Percentiles rank a stretch among this genome's conserved stretches.
Conservation (phyloP, 2,888 invertebrate species). For the Clusia tigrina region DNA sequence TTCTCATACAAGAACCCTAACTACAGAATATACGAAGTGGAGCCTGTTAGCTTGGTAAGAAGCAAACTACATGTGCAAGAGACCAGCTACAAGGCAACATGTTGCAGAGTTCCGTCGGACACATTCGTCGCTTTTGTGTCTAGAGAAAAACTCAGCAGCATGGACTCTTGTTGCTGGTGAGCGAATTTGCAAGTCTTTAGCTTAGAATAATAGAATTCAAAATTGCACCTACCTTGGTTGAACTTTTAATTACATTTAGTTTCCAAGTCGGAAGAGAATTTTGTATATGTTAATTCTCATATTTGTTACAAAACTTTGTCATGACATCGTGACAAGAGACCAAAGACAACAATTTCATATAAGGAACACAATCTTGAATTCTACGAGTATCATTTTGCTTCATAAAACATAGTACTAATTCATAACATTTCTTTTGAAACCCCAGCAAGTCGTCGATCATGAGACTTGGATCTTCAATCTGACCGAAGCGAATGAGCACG, state of each 20-base stretch:
- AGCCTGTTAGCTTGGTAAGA: slow-evolving; percentile 70
- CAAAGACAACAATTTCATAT: too few species aligned
- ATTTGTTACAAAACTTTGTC: too few species aligned
- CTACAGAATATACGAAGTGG: slow-evolving; percentile 77
- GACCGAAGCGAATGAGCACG: slow-evolving; percentile 73
- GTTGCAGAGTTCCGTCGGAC: neutral
- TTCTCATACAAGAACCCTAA: slow-evolving; percentile 80
- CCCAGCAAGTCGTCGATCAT: slow-evolving; percentile 73
- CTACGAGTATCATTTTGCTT: too few species aligned
- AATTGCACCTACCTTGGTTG: too few species aligned
- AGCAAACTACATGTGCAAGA: slow-evolving; percentile 3
- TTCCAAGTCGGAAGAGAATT: too few species aligned
- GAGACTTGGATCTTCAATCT: slow-evolving; percentile 79
- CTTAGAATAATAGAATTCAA: too few species aligned
- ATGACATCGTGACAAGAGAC: too few species aligned
- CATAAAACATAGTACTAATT: neutral
- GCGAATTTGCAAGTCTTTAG: too few species aligned
- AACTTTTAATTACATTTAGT: too few species aligned
- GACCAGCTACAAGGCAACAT: neutral
- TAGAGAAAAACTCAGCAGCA: neutral
- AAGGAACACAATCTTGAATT: too few species aligned
- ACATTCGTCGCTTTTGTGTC: neutral
- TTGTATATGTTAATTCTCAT: too few species aligned
- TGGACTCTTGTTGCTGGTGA: too few species aligned
- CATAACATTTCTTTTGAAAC: slow-evolving; percentile 28